A percentile compares a stretch with the other conserved stretches of the same genome.
Conservation (phyloP, 2,888 invertebrate species). For the Eilema griseolum region DNA sequence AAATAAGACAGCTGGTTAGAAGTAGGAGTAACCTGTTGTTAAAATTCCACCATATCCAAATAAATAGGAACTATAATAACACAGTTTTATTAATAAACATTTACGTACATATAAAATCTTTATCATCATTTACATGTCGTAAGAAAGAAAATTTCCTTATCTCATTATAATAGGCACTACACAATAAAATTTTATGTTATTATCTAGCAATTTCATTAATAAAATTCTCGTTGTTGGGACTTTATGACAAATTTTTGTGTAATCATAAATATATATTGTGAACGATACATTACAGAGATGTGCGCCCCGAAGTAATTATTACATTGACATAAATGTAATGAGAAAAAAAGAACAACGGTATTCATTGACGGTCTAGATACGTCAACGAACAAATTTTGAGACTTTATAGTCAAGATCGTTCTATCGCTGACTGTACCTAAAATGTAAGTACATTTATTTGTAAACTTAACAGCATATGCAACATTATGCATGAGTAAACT, state of each 20-base stretch:
- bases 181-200: constrained; percentile 47
- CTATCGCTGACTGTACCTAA: no score
- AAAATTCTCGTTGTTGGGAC: constrained; percentile 34
- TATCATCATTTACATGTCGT: constrained; percentile 29
- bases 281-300: constrained; percentile 28
- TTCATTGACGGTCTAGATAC: no score
- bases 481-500: no score
- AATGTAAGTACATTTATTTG: no score
- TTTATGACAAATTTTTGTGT: constrained; percentile 34
- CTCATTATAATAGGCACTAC: constrained; percentile 34
- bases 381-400: no score
- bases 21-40: no score
- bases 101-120: constrained; percentile 39
- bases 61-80: constrained; percentile 21
- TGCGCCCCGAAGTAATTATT: constrained; percentile 28
- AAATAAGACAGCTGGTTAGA: no score
- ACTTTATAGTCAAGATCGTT: no score
- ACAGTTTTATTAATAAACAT: constrained; percentile 29
- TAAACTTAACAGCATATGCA: no score
- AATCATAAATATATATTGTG: constrained; percentile 41
- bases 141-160: constrained; percentile 42
- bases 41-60: not conserved
- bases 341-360: no score
- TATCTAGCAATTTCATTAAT: constrained; percentile 40
- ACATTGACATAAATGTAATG: constrained; percentile 28